Evolutionary conservation across 2,113 vertebrate species (phyloP), one percentile per base, ranked within the genome.

Genomic region (Clarias macrocephalus): DNA sequence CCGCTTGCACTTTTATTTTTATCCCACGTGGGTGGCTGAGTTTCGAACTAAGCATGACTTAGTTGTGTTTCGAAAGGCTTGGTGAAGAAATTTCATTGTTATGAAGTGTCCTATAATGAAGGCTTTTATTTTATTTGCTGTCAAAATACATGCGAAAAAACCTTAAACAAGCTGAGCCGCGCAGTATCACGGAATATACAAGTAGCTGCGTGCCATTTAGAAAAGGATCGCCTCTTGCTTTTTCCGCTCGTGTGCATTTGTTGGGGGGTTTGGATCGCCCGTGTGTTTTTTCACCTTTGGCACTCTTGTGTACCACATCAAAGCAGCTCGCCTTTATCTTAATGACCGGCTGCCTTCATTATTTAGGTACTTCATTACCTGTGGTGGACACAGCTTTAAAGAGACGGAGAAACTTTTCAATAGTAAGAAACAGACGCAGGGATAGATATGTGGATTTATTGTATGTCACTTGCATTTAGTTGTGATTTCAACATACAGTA

Each of bases 311-410:
- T 54, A 85, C 70, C 37, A 81, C 62, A 89, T 89, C 86, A 88
- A 91, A 89, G 84, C 76, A 77, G 85, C 90, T 80, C 84, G 66
- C 82, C 90, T 62, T 85, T 89, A 59, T 52, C 90, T 89, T 92
- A 93, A 93, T 93, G 88, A 93, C 62, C 48, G 59, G 28, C 92
- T 88, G 89, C 76, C 91, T 93, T 88, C 93, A 85, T 89, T 92
- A 90, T 86, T 56, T 91, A 92, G 92, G 94, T 90, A 89, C 93
- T 93, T 94, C 92, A 92, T 94, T 94, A 93, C 65, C 19, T 90
- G 88, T 72, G 86, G 89, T 90, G 84, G 88, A 92, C 86, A 90
- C 48, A 92, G 91, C 91, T 89, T 89, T 82, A 81, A 66, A 89
- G 87, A 66, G 28, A 73, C 33, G 72, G 84, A 80, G 76, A 80